Evolutionary conservation across 2,113 vertebrate genomes (phyloP).

Genomic region (Nothobranchius kuhntae): DNA sequence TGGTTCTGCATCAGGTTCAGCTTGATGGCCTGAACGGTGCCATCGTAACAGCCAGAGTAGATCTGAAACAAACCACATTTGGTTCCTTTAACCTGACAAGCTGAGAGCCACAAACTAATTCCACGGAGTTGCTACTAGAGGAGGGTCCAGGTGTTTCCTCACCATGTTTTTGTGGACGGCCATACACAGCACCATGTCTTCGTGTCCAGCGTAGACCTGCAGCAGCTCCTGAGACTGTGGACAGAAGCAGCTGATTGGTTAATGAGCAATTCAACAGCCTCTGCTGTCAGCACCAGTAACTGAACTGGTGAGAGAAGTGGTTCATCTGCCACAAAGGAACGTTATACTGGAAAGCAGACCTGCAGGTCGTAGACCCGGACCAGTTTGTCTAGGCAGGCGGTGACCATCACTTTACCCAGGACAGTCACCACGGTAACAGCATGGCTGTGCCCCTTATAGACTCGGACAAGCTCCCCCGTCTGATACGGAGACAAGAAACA

Average conservation of each 20-base stretch:
- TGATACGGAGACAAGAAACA: conserved; percentile 48
- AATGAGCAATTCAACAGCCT: rapidly evolving
- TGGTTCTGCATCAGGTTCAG: conserved; percentile 94
- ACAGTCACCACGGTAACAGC: conserved; percentile 93
- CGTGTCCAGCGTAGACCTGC: conserved; percentile 96
- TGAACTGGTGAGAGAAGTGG: neutral
- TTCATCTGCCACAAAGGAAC: neutral
- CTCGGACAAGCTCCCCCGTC: conserved; percentile 91
- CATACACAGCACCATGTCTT: conserved; percentile 99
- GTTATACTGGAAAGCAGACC: conserved; percentile 73
- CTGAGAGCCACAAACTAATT: neutral
- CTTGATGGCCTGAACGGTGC: conserved; percentile 89
- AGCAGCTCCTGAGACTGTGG: conserved; percentile 89
- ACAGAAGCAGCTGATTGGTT: neutral
- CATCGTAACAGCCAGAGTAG: conserved; percentile 97
- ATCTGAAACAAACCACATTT: conserved; percentile 79
- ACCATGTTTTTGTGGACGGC: conserved; percentile 95
- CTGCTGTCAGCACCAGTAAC: neutral
- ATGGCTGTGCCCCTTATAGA: conserved; percentile 95
- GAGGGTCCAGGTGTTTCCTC: conserved; percentile 47
- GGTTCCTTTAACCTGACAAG: no score
- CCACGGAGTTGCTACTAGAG: neutral
- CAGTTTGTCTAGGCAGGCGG: conserved; percentile 95
- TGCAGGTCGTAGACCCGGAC: conserved; percentile 96
- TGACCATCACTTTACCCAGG: conserved; percentile 97